These are phyloP conservation scores for Drosophila paranaensis DNA, from an alignment of 2,888 invertebrate species.

Conservation along the genomic window DNA sequence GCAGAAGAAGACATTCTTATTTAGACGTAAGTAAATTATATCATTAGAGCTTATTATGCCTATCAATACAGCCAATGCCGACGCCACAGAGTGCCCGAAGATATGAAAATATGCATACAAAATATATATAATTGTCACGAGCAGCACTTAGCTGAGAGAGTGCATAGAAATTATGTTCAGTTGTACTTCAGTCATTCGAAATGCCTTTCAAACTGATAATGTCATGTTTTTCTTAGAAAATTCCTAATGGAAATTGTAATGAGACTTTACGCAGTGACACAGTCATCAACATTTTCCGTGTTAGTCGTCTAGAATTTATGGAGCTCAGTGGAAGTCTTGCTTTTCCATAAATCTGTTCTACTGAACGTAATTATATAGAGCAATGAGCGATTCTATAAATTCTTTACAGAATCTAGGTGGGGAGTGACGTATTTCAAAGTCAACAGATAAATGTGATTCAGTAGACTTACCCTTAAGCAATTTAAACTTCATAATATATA, in stretches of 20 bases:
- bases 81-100: slow-evolving; percentile 6
- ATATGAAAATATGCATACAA: slow-evolving; percentile 30
- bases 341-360: too few species aligned
- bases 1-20: slow-evolving; percentile 52
- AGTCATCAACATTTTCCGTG: too few species aligned
- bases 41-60: slow-evolving; percentile 67
- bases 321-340: too few species aligned
- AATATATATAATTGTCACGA: slow-evolving; percentile 26
- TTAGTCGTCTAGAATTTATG: too few species aligned
- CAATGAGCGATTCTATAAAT: too few species aligned
- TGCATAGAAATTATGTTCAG: not conserved
- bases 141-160: slow-evolving; percentile 22
- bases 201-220: not conserved
- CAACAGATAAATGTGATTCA: too few species aligned
- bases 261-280: too few species aligned
- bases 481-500: not conserved
- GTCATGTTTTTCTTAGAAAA: not conserved
- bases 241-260: not conserved
- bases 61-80: slow-evolving; percentile 33
- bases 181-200: too few species aligned
- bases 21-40: slow-evolving; percentile 69
- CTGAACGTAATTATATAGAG: too few species aligned
- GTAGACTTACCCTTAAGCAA: too few species aligned
- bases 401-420: too few species aligned
- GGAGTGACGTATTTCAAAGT: too few species aligned